These are phyloP conservation scores for Polypedilum pembai DNA, from an alignment of 1,140 invertebrate genomes.

Conservation along the genomic window DNA sequence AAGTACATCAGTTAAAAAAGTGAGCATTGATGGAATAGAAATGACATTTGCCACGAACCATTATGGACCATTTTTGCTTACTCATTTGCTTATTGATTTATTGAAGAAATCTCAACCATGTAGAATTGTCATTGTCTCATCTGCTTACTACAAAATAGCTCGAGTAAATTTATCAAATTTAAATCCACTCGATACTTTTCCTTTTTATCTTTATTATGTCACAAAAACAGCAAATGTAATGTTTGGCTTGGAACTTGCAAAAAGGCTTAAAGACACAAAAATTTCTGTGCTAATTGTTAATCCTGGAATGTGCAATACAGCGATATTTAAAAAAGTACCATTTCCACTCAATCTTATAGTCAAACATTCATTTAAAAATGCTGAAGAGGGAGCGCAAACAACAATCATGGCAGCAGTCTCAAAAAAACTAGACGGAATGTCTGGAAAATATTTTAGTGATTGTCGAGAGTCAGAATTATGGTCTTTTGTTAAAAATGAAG, in stretches of 20 bases:
- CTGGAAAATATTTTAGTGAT: conserved; percentile 58
- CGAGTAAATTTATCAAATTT: conserved; percentile 64
- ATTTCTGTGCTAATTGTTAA: conserved; percentile 79
- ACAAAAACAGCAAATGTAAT: conserved; percentile 86
- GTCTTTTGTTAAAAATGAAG: conserved; percentile 51
- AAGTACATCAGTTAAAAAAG: conserved; percentile 46
- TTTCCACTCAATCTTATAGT: conserved; percentile 55
- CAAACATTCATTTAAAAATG: conserved; percentile 48
- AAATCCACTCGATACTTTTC: conserved; percentile 54
- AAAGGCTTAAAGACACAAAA: conserved; percentile 64
- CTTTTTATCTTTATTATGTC: conserved; percentile 68
- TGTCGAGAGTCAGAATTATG: conserved; percentile 50
- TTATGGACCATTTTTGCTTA: conserved; percentile 49
- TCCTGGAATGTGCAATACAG: conserved; percentile 78
- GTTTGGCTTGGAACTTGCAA: conserved; percentile 73
- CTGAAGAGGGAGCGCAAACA: conserved; percentile 59
- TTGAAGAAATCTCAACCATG: conserved; percentile 65
- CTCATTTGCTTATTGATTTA: conserved; percentile 49
- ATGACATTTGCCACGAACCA: conserved; percentile 45
- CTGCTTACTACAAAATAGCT: conserved; percentile 61
- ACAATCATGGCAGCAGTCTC: conserved; percentile 60
- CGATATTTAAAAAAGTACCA: conserved; percentile 72
- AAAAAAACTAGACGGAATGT: conserved; percentile 55
- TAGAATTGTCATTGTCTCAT: conserved; percentile 72
- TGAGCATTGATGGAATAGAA: conserved; percentile 47